These are phyloP conservation scores for Anthophora plumipes DNA, from an alignment of 2,888 invertebrate genomes.

Conservation along the genomic window DNA sequence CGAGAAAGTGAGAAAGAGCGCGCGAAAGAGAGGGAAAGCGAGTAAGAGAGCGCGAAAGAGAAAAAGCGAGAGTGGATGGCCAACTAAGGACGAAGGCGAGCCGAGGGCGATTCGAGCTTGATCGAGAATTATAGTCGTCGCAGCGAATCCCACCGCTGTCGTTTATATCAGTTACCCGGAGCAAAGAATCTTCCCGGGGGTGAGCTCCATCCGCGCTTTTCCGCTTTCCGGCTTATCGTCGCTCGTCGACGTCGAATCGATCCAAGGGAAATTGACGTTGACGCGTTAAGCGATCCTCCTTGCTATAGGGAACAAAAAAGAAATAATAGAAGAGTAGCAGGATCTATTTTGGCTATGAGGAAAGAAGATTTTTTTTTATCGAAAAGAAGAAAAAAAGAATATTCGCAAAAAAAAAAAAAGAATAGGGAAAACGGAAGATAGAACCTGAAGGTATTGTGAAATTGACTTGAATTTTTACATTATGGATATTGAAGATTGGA, in stretches of 20 bases:
- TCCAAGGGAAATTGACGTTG: slow-evolving; percentile 38
- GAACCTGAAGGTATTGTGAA: background rate
- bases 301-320: background rate
- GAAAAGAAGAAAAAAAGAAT: background rate
- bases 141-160: slow-evolving; percentile 55
- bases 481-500: too few species aligned
- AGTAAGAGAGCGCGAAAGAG: too few species aligned
- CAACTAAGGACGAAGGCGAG: slow-evolving; percentile 50
- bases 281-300: slow-evolving; percentile 39
- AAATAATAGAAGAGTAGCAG: background rate
- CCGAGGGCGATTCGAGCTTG: slow-evolving; percentile 50
- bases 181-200: slow-evolving; percentile 33
- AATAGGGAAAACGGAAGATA: background rate
- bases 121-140: slow-evolving; percentile 75
- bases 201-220: slow-evolving; percentile 31
- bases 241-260: slow-evolving; percentile 20
- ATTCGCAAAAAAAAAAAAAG: background rate
- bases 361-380: background rate
- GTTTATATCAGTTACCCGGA: slow-evolving; percentile 71
- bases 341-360: background rate
- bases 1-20: background rate
- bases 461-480: too few species aligned
- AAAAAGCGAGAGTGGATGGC: slow-evolving; percentile 14
- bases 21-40: too few species aligned
- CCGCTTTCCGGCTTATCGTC: slow-evolving; percentile 29